Evolutionary conservation across 2,113 vertebrate genomes (phyloP).

Genomic region (Accipiter virgatus): DNA sequence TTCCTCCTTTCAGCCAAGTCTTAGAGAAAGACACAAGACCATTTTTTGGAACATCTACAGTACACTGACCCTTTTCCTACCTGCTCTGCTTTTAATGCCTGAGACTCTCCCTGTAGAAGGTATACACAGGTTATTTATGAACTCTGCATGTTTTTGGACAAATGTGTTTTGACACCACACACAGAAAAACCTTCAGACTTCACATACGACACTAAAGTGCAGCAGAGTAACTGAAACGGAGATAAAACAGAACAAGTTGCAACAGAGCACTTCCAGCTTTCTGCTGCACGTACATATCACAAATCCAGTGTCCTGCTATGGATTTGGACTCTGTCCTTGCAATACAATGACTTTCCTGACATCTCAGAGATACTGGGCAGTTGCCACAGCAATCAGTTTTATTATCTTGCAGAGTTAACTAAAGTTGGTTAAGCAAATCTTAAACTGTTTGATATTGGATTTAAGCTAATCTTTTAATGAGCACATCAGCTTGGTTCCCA

Average conservation of each 20-base stretch:
- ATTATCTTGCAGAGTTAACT: not conserved
- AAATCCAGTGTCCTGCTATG: not conserved
- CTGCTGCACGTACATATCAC: accelerated
- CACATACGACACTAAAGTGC: not conserved
- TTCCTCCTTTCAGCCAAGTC: conserved; percentile 13
- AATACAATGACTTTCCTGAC: not conserved
- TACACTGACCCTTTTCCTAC: not conserved
- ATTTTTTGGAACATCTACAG: not conserved
- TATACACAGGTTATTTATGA: not conserved
- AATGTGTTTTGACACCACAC: not conserved
- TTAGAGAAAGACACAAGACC: conserved; percentile 4
- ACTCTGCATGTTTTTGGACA: not conserved
- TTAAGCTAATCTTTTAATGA: conserved; percentile 14
- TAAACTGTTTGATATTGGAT: not conserved
- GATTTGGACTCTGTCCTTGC: not conserved
- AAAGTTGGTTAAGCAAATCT: not conserved
- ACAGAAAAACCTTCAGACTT: not conserved
- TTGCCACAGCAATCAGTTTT: not conserved
- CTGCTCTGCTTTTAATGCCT: not conserved
- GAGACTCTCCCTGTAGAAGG: not conserved
- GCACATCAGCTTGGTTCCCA: not conserved
- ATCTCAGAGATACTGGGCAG: not conserved
- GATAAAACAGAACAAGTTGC: not conserved
- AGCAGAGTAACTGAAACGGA: not conserved
- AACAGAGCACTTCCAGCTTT: not conserved